Conservation (phyloP, 2,888 invertebrate genomes). For the Abrostola tripartita region DNA sequence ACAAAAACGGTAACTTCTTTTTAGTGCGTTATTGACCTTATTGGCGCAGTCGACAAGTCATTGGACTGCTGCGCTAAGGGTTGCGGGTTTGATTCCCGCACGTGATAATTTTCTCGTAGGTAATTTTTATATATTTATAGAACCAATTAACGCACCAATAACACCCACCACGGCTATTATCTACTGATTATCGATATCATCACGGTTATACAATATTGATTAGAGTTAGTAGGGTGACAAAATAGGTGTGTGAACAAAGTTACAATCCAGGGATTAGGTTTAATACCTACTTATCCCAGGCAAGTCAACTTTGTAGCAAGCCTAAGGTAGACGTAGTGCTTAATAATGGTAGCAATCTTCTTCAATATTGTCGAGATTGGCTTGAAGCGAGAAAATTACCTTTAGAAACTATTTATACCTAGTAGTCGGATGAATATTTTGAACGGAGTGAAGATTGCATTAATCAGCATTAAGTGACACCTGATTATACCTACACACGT, state of each 20-base stretch:
- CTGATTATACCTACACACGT: too few relatives aligned
- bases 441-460: too few relatives aligned
- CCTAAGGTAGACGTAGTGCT: slow-evolving; percentile 30
- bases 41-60: background rate
- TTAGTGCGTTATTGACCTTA: too few relatives aligned
- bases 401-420: background rate
- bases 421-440: too few relatives aligned
- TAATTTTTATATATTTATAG: too few relatives aligned
- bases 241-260: slow-evolving; percentile 39
- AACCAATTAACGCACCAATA: too few relatives aligned
- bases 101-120: too few relatives aligned
- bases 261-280: slow-evolving; percentile 29
- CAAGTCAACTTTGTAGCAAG: slow-evolving; percentile 29
- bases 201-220: slow-evolving; percentile 11
- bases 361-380: slow-evolving; percentile 35
- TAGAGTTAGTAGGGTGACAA: slow-evolving; percentile 21
- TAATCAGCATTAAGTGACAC: too few relatives aligned
- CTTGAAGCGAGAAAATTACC: slow-evolving; percentile 25
- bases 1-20: too few relatives aligned
- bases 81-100: too few relatives aligned
- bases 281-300: slow-evolving; percentile 6
- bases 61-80: too few relatives aligned
- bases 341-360: slow-evolving; percentile 30
- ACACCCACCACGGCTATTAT: too few relatives aligned
- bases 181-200: background rate